Evolutionary conservation across 2,888 invertebrate species (phyloP).

Genomic region (Lithophane socia): DNA sequence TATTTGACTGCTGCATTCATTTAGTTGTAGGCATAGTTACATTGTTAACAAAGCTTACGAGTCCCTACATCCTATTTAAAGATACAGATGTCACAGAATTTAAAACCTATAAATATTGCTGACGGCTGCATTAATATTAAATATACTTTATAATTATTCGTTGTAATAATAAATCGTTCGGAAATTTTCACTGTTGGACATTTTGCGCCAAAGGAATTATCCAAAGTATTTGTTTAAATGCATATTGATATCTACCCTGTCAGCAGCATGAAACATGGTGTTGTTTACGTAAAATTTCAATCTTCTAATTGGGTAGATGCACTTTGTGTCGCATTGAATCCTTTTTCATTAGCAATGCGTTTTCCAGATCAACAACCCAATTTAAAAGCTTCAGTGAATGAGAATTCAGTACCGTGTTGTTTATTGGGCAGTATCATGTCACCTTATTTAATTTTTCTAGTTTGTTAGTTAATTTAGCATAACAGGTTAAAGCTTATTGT

Average conservation of each 20-base stretch:
- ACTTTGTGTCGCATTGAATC: slow-evolving; percentile 21
- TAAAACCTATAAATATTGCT: slow-evolving; percentile 5
- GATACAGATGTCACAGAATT: slow-evolving; percentile 16
- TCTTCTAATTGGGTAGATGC: slow-evolving; percentile 46
- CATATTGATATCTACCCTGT: not conserved
- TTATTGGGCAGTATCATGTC: not conserved
- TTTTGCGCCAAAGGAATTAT: not conserved
- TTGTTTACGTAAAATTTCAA: slow-evolving; percentile 47
- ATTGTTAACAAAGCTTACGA: not conserved
- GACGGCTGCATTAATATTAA: not conserved
- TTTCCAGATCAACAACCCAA: slow-evolving; percentile 13
- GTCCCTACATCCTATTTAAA: slow-evolving; percentile 12
- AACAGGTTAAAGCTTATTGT: no score
- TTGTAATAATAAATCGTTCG: slow-evolving; percentile 9
- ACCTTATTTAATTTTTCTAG: not conserved
- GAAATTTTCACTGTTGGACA: not conserved
- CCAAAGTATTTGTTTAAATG: slow-evolving; percentile 5
- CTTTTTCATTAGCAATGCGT: slow-evolving; percentile 15
- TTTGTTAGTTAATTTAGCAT: not conserved
- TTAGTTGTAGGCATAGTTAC: not conserved
- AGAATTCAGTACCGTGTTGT: no score
- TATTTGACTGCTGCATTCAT: not conserved
- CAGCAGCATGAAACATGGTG: slow-evolving; percentile 25
- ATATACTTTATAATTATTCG: slow-evolving; percentile 10
- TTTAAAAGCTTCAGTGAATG: not conserved